Base-by-base conservation (phyloP, 1,140 invertebrate species). In the Elymnias hypermnestra region DNA sequence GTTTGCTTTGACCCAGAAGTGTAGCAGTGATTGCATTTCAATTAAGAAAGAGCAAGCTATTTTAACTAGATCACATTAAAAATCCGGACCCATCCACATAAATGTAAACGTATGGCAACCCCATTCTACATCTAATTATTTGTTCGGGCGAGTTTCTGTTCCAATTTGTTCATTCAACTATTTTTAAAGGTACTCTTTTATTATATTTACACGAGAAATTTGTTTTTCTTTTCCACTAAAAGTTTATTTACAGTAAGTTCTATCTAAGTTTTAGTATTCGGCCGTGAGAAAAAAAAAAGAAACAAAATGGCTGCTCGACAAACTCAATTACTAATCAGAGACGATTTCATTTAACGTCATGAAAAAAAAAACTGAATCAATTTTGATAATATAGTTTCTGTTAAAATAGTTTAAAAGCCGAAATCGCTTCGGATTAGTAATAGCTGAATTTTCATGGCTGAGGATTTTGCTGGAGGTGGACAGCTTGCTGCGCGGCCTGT, bases 351-450 rank as follows among this genome's bases (percentile, higher is more conserved):
- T 43, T 69, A 51, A 61, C 72, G 53, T 61, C n/a, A n/a, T n/a
- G n/a, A n/a, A n/a, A n/a, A n/a, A n/a, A n/a, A n/a, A n/a, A n/a
- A n/a, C n/a, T n/a, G n/a, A n/a, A n/a, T n/a, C n/a, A n/a, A n/a
- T n/a, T n/a, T 46, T 43, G 36, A 45, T 33, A 33, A 53, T 47
- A 36, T 35, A 23, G 31, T 53, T 53, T 43, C 17, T n/a, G n/a
- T n/a, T n/a, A n/a, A n/a, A n/a, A n/a, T n/a, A n/a, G n/a, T n/a
- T 22, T 3, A 17, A 17, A 25, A 17, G 35, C 35, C 47, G 72
- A 83, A 81, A 83, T 81, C 79, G 83, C 76, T 58, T 87, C 72
- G 74, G 81, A 86, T 87, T 87, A 87, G 86, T 87, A 87, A 86
- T 86, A 87, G 72, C 65, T 85, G 68, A 85, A 87, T 72, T 86